A percentile compares a stretch with the other conserved stretches of the same genome.
Conservation (phyloP, 2,888 invertebrate species). For the Saturnia japonica region DNA sequence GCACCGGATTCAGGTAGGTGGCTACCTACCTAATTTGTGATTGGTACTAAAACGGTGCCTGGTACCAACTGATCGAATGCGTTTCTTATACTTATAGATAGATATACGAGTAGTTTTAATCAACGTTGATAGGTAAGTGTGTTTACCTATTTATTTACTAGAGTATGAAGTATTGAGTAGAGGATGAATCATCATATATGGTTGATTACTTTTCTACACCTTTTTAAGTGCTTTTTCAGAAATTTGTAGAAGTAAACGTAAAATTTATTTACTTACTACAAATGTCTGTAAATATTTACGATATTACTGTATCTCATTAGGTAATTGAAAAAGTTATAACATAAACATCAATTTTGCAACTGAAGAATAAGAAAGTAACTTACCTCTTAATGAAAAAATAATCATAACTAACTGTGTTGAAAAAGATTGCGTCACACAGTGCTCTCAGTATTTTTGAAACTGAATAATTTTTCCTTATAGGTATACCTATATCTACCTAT, state of each 20-base stretch:
- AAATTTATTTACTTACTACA: too few species aligned
- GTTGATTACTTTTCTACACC: not conserved
- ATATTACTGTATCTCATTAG: too few species aligned
- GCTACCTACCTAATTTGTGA: conserved; percentile 40
- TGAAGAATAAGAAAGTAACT: not conserved
- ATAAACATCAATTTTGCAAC: not conserved
- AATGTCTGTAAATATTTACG: too few species aligned
- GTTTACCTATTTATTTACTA: not conserved
- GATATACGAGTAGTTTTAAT: conserved; percentile 10
- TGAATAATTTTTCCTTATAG: not conserved
- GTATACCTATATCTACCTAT: not conserved
- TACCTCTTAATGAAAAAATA: too few species aligned
- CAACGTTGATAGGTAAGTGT: not conserved
- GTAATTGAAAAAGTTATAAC: too few species aligned
- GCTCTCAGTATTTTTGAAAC: not conserved
- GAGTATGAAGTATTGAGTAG: too few species aligned
- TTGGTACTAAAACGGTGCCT: conserved; percentile 29
- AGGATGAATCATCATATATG: not conserved
- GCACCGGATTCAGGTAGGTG: conserved; percentile 29
- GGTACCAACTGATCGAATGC: conserved; percentile 24
- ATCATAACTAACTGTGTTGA: too few species aligned
- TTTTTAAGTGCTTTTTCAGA: too few species aligned
- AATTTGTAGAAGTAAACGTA: too few species aligned
- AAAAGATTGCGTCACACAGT: not conserved
- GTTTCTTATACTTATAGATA: conserved; percentile 6